Evolutionary conservation across 2,797 vertebrate genomes (phyloP).

Genomic region (Hydrophis major): DNA sequence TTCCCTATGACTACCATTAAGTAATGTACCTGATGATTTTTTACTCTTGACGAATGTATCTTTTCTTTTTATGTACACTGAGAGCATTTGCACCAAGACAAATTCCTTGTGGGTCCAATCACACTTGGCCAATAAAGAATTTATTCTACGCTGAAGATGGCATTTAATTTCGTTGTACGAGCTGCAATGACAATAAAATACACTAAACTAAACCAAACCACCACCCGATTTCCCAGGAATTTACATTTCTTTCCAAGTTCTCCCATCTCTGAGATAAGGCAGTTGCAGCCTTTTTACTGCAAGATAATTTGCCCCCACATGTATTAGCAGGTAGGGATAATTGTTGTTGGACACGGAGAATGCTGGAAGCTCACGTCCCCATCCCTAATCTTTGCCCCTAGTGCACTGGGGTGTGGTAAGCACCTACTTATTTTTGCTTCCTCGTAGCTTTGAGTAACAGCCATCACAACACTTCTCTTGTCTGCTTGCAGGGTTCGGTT

Average conservation of each 20-base stretch:
- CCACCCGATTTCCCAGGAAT: background rate
- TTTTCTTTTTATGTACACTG: too few species aligned
- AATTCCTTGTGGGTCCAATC: too few species aligned
- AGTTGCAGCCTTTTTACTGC: background rate
- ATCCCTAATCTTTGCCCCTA: background rate
- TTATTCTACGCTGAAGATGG: too few species aligned
- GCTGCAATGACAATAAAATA: too few species aligned
- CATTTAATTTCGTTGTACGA: too few species aligned
- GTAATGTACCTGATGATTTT: too few species aligned
- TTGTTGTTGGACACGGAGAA: background rate
- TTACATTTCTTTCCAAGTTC: background rate
- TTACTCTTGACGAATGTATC: too few species aligned
- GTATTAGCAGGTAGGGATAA: background rate
- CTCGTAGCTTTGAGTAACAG: background rate
- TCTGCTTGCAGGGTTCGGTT: background rate
- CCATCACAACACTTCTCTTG: background rate
- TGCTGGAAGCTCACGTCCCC: background rate
- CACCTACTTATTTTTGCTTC: background rate
- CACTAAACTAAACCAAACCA: too few species aligned
- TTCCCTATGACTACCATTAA: too few species aligned
- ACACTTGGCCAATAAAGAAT: too few species aligned
- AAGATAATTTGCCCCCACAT: background rate
- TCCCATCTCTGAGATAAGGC: background rate
- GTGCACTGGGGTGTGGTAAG: background rate
- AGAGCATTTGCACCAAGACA: too few species aligned